Evolutionary conservation across 2,797 vertebrate species (phyloP), one percentile per base, ranked within the genome.

Genomic region (Sandelia bainsii): DNA sequence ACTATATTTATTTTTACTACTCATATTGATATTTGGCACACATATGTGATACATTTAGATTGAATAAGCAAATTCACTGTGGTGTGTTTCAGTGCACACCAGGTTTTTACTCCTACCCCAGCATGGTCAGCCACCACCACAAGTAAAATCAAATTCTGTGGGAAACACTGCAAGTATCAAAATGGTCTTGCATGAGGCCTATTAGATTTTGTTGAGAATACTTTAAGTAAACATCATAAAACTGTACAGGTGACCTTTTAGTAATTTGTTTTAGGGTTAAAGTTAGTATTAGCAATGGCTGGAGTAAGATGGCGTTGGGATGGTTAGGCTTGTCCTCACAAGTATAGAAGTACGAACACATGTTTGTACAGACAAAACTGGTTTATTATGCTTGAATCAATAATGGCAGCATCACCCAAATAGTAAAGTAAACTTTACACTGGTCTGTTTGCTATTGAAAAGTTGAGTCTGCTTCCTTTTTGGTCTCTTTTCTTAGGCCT

Each of bases 361-460:
- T 80, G 45, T 75, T 44, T 73, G 44, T 29, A 49, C 37, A 56
- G 23, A 75, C 53, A 53, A 49, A 69, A 64, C 1, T 69, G 46
- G 53, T 84, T 84, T 83, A 59, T 81, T 81, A 57, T 83, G 54
- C 44, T 82, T 77, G 39, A 75, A 70, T 67, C 70, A 74, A 54
- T 70, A 20, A 72, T 73, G 49, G 51, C 60, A 56, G 66, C 69
- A 74, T 74, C 60, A 49, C 25, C 62, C 48, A 72, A 60, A 73
- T 65, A 66, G 9, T 54, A 68, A 77, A 39, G 19, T 81, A 82
- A 82, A 79, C 79, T 70, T 75, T 68, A 66, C 75, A 56, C 75
- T 65, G 54, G 22, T 65, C 51, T 64, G 72, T 86, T 87, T 86
- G 65, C 79, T 84, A 8, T 72, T 80, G 14, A 73, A 68, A 77